A percentile compares a stretch with the other conserved stretches of the same genome.
Conservation (phyloP, 2,888 invertebrate species). For the Caenorhabditis sp. region DNA sequence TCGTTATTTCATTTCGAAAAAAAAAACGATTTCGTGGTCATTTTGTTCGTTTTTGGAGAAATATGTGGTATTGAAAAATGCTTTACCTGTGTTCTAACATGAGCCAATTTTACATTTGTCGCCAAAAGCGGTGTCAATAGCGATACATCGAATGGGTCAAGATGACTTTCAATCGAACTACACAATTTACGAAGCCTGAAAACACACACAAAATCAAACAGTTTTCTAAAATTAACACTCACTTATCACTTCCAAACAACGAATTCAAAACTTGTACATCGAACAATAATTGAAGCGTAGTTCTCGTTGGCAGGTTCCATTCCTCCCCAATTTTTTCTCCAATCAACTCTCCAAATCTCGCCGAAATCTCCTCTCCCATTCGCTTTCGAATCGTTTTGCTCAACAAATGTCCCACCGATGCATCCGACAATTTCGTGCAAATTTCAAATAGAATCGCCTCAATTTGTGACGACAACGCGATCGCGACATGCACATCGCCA, state of each 20-base stretch:
- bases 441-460: conserved; percentile 37
- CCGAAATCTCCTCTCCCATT: conserved; percentile 18
- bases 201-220: neutral
- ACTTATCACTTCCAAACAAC: conserved; percentile 43
- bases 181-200: conserved; percentile 21
- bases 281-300: conserved; percentile 29
- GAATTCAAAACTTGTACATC: conserved; percentile 31
- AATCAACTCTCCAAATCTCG: conserved; percentile 23
- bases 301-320: conserved; percentile 31
- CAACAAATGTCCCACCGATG: conserved; percentile 45
- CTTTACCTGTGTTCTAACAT: conserved; percentile 46
- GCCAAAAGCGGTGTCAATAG: conserved; percentile 46
- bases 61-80: too few relatives aligned
- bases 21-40: too few relatives aligned
- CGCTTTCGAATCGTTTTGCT: conserved; percentile 33
- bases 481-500: conserved; percentile 38
- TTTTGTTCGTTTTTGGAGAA: too few relatives aligned
- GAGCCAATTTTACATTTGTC: conserved; percentile 45
- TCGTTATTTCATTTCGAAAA: too few relatives aligned
- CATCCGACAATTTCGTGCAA: conserved; percentile 22
- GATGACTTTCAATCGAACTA: conserved; percentile 29
- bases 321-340: conserved; percentile 21
- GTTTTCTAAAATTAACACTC: neutral
- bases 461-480: conserved; percentile 36
- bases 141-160: conserved; percentile 57